Conservation (phyloP, 1,140 invertebrate species). For the Heliconius nattereri region DNA sequence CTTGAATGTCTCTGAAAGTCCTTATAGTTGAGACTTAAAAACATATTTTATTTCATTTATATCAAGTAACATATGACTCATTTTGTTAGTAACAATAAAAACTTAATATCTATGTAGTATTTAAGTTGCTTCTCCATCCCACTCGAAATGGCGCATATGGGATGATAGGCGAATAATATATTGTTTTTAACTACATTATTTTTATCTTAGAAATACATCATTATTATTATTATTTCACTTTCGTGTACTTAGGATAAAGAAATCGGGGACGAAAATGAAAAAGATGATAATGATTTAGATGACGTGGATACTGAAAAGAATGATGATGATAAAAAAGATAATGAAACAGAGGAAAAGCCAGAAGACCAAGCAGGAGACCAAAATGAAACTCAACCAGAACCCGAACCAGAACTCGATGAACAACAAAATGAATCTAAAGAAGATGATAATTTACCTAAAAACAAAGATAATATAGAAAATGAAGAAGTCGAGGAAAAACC, state of each 20-base stretch:
- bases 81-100: too few relatives aligned
- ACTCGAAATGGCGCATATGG: too few relatives aligned
- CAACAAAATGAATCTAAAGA: conserved; percentile 61
- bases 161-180: too few relatives aligned
- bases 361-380: conserved; percentile 4
- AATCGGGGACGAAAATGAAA: conserved; percentile 47
- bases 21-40: too few relatives aligned
- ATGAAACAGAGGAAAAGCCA: conserved; percentile 42
- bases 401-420: conserved; percentile 56
- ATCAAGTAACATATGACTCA: too few relatives aligned
- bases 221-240: not conserved
- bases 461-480: conserved; percentile 70
- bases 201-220: too few relatives aligned
- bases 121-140: too few relatives aligned
- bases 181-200: too few relatives aligned
- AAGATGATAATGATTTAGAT: conserved; percentile 36
- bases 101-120: too few relatives aligned
- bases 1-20: too few relatives aligned
- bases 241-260: conserved; percentile 56
- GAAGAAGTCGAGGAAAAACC: conserved; percentile 86
- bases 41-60: too few relatives aligned
- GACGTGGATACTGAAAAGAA: conserved; percentile 39
- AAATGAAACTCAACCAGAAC: conserved; percentile 34
- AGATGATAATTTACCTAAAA: conserved; percentile 74
- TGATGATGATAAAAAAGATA: conserved; percentile 56